Evolutionary conservation across 2,888 invertebrate species (phyloP).

Genomic region (Conops quadrifasciatus): DNA sequence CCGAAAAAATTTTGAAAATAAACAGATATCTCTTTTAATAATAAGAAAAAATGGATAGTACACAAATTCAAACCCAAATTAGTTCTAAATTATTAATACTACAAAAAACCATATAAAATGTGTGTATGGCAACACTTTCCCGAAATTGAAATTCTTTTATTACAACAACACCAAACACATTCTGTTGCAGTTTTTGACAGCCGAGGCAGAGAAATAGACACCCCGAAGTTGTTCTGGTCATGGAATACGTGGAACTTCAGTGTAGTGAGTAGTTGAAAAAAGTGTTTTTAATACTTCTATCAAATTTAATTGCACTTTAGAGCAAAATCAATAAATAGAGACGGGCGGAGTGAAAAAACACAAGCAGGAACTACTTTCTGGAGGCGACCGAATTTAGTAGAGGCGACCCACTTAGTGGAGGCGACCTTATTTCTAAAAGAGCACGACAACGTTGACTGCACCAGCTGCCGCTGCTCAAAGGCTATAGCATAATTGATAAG

Average conservation of each 20-base stretch:
- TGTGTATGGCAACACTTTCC: no score
- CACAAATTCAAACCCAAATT: no score
- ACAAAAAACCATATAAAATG: no score
- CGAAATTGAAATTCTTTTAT: no score
- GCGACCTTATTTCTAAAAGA: slow-evolving; percentile 30
- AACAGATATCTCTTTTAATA: no score
- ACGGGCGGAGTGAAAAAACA: slow-evolving; percentile 31
- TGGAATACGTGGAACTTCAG: slow-evolving; percentile 53
- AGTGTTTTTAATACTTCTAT: slow-evolving; percentile 36
- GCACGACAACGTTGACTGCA: not conserved
- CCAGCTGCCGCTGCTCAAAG: slow-evolving; percentile 7
- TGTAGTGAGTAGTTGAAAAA: slow-evolving; percentile 38
- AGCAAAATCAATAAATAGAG: slow-evolving; percentile 38
- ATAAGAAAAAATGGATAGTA: no score
- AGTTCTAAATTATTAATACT: no score
- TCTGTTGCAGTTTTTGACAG: not conserved
- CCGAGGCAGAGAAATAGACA: not conserved
- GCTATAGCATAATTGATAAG: slow-evolving; percentile 44
- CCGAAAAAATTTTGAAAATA: no score
- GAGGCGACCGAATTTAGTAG: no score
- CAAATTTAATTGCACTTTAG: slow-evolving; percentile 31
- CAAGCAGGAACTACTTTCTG: no score
- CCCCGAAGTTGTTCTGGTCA: slow-evolving; percentile 12
- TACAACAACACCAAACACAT: no score
- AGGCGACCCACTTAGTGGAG: slow-evolving; percentile 8